phyloP scores from a whole-genome alignment of 2,113 vertebrate species.

The Sylvietta virens region DNA sequence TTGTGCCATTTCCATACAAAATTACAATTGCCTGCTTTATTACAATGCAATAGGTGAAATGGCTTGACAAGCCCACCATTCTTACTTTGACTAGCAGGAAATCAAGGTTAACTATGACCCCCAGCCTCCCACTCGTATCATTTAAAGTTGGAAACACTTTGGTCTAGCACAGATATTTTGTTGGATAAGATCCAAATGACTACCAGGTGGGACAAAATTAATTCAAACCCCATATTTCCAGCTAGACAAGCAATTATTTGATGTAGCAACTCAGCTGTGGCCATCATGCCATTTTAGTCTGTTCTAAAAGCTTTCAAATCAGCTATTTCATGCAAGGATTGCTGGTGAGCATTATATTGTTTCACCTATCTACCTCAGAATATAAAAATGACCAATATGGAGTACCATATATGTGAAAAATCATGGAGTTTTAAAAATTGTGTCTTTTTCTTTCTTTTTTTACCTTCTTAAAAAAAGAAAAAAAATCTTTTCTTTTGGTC shows the following conservation, averaged over 20 bases:
- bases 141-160: background rate
- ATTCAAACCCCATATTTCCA: background rate
- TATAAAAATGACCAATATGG: rapidly evolving
- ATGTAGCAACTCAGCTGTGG: background rate
- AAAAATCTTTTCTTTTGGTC: rapidly evolving
- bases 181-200: background rate
- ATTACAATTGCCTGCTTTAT: background rate
- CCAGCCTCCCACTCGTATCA: rapidly evolving
- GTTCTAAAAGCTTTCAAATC: background rate
- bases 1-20: background rate
- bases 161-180: background rate
- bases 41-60: background rate
- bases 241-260: background rate
- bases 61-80: background rate
- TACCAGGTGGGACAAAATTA: background rate
- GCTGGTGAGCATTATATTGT: background rate
- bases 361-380: background rate
- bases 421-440: background rate
- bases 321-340: background rate
- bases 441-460: background rate
- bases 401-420: background rate
- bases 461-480: background rate
- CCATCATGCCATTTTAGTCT: background rate
- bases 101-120: background rate
- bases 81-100: background rate